Evolutionary conservation across 2,888 invertebrate species (phyloP).

Genomic region (Heliothis peltigera): DNA sequence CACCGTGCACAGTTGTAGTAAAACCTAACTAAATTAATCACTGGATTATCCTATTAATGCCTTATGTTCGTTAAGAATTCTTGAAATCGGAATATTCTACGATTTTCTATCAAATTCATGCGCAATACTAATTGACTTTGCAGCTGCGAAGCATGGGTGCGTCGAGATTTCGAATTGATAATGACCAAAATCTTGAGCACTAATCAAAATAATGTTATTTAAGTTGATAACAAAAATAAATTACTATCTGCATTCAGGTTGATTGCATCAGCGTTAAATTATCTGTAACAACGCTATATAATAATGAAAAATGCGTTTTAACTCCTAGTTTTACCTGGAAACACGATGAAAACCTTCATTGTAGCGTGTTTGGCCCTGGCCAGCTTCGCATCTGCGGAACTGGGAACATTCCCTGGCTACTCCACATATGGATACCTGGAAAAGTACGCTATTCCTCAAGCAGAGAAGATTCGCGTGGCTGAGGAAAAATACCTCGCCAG

Average conservation of each 20-base stretch:
- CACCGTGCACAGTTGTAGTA: too few relatives aligned
- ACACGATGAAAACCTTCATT: slow-evolving; percentile 56
- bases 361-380: slow-evolving; percentile 39
- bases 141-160: background rate
- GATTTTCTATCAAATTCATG: background rate
- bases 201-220: slow-evolving; percentile 21
- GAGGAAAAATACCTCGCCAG: slow-evolving; percentile 62
- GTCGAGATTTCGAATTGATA: slow-evolving; percentile 23
- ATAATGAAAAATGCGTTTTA: slow-evolving; percentile 4
- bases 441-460: slow-evolving; percentile 72
- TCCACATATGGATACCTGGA: slow-evolving; percentile 71
- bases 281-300: slow-evolving; percentile 32
- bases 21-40: too few relatives aligned
- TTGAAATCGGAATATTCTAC: too few relatives aligned
- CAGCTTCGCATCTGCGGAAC: slow-evolving; percentile 41
- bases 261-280: slow-evolving; percentile 14
- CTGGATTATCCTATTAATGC: too few relatives aligned
- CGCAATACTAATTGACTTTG: background rate
- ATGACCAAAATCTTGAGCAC: slow-evolving; percentile 16
- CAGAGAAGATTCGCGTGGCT: slow-evolving; percentile 67
- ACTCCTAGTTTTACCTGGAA: slow-evolving; percentile 25
- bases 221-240: slow-evolving; percentile 4
- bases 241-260: slow-evolving; percentile 15
- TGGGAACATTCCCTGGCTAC: slow-evolving; percentile 22
- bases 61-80: too few relatives aligned